A percentile compares a stretch with the other conserved stretches of the same genome.
phyloP scores from a whole-genome alignment of 1,140 invertebrate species.

The Neodiprion pinetum region DNA sequence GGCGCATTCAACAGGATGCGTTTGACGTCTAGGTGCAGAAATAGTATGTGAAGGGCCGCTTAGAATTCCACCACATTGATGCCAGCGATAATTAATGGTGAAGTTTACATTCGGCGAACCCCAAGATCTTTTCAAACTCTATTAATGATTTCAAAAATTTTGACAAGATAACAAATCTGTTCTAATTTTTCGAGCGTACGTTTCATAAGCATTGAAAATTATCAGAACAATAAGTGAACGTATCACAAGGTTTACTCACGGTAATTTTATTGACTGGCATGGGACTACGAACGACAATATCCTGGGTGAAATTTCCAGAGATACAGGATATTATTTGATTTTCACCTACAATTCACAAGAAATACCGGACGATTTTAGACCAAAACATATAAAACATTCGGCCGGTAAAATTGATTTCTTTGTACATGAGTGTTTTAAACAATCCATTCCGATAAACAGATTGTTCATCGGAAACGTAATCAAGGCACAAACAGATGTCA shows the following conservation, averaged over 20 bases:
- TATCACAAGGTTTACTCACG: constrained; percentile 24
- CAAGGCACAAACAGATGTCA: too few relatives aligned
- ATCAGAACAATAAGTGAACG: too few relatives aligned
- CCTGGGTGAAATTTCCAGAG: background rate
- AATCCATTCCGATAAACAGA: too few relatives aligned
- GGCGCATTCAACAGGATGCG: constrained; percentile 66
- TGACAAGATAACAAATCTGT: too few relatives aligned
- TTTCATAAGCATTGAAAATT: too few relatives aligned
- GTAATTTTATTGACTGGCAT: constrained; percentile 31
- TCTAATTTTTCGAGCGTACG: too few relatives aligned
- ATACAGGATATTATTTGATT: background rate
- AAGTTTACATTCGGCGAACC: constrained; percentile 27
- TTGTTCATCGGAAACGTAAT: too few relatives aligned
- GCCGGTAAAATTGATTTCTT: too few relatives aligned
- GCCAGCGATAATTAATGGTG: constrained; percentile 53
- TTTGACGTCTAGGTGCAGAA: constrained; percentile 48
- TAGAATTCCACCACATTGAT: constrained; percentile 53
- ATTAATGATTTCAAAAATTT: background rate
- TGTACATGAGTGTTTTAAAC: too few relatives aligned
- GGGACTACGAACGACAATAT: constrained; percentile 44
- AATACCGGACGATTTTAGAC: too few relatives aligned
- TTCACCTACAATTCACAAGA: background rate
- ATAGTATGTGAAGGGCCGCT: constrained; percentile 36
- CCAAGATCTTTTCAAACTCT: background rate
- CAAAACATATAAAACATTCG: too few relatives aligned